Base-by-base conservation (phyloP, 2,888 invertebrate genomes). In the Habrosyne pyritoides region DNA sequence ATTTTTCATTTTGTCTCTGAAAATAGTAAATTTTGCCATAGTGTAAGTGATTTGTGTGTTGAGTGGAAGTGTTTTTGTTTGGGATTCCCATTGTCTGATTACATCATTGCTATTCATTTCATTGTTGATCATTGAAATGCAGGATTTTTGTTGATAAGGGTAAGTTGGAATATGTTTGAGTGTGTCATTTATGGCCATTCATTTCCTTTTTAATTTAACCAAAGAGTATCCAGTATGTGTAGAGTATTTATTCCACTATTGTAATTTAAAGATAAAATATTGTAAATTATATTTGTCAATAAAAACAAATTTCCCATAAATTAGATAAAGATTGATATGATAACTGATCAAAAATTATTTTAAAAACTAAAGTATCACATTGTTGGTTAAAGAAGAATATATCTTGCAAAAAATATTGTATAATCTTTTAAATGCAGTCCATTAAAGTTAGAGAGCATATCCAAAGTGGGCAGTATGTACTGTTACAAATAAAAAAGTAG, bases 401-500 rank as follows among this genome's bases (percentile, higher is more conserved):
- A 33, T 33, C n/a, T 12, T n/a, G n/a, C n/a, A 1, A 28, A 28
- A 33, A 33, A 33, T n/a, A n/a, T n/a, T n/a, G n/a, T n/a, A n/a
- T n/a, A 4, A 12, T 8, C 4, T 4, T 33, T 33, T n/a, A 42
- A n/a, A 42, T 42, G 8, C 6, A 42, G 8, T 42, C 18, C 2
- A 42, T 42, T 18, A 18, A 7, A 18, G n/a, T 8, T 42, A 18
- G 42, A 42, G 8, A 42, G 18, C 18, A 42, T 36, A 7, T 8
- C 36, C 7, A 36, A 42, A 7, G 42, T 62, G 54, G 59, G 4
- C 26, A 30, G 14, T 10, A 22, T 54, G 50, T 60, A 72, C 69
- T 65, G 67, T 70, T 71, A 69, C 52, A 26, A 26, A 55, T 56
- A 61, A 52, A 57, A 66, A 67, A 63, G 58, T 81, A 61, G 79